Conservation (phyloP, 2,113 vertebrate species). For the Callipepla squamata region DNA sequence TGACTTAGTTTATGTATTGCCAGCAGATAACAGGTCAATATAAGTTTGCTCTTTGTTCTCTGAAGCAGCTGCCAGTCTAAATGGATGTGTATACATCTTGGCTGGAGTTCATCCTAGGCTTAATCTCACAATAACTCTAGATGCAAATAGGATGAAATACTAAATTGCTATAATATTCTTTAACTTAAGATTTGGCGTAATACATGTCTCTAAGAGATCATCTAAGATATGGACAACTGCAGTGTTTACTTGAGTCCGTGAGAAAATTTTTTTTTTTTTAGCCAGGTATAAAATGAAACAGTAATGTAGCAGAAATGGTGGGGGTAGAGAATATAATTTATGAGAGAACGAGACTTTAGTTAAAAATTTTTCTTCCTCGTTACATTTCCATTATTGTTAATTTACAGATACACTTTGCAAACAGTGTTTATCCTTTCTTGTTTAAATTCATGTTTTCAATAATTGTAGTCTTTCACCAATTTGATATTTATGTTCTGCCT, state of each 20-base stretch:
- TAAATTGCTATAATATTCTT: neutral
- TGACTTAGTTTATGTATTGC: constrained; percentile 2
- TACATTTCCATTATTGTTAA: neutral
- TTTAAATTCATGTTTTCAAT: neutral
- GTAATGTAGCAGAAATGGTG: neutral
- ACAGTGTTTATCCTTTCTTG: neutral
- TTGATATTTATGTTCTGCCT: neutral
- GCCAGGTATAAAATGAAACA: neutral
- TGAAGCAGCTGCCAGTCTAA: constrained; percentile 15
- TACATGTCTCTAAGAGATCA: no score
- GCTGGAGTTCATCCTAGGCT: neutral
- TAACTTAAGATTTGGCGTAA: neutral
- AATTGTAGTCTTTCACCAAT: neutral
- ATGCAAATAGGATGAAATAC: neutral
- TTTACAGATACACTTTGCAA: neutral
- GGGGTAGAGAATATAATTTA: neutral
- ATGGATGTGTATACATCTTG: neutral
- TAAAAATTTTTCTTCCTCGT: neutral
- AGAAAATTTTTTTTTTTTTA: neutral
- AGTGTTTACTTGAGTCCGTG: neutral
- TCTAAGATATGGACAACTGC: neutral
- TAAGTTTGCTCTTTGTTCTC: constrained; percentile 4
- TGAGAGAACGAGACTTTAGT: neutral
- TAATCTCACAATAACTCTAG: neutral
- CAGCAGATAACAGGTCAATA: constrained; percentile 49